A percentile compares a stretch with the other conserved stretches of the same genome.
Evolutionary conservation across 2,888 invertebrate genomes (phyloP).

Genomic region (Papilio gigon): DNA sequence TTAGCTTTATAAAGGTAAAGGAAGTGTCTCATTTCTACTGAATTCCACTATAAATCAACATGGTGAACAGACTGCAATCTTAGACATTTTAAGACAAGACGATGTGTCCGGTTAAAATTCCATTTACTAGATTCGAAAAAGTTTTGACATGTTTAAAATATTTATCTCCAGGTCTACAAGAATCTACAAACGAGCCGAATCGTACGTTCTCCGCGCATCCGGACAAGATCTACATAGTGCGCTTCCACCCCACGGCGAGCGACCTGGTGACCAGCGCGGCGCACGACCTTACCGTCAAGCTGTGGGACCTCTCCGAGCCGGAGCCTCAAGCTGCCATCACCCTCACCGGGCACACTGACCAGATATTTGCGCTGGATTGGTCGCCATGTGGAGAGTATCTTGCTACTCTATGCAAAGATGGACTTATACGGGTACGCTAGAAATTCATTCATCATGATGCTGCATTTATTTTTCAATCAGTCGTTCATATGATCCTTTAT

Average conservation of each 20-base stretch:
- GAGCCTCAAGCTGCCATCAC: constrained; percentile 73
- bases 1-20: too few relatives aligned
- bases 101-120: too few relatives aligned
- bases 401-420: constrained; percentile 95
- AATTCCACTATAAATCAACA: too few relatives aligned
- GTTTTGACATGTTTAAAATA: too few relatives aligned
- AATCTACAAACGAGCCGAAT: constrained; percentile 90
- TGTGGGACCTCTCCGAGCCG: constrained; percentile 89
- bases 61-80: too few relatives aligned
- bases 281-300: constrained; percentile 93
- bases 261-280: constrained; percentile 94
- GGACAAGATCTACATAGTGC: constrained; percentile 93
- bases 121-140: too few relatives aligned
- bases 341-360: constrained; percentile 89
- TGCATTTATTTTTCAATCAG: too few relatives aligned
- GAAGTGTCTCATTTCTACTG: too few relatives aligned
- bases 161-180: constrained; percentile 82
- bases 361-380: constrained; percentile 96
- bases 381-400: constrained; percentile 93
- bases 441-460: too few relatives aligned
- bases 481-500: too few relatives aligned
- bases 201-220: constrained; percentile 87
- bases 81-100: too few relatives aligned
- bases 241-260: constrained; percentile 94
- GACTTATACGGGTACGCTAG: constrained; percentile 84